Evolutionary conservation across 2,888 invertebrate genomes (phyloP).

Genomic region (Stegophylla sp.): DNA sequence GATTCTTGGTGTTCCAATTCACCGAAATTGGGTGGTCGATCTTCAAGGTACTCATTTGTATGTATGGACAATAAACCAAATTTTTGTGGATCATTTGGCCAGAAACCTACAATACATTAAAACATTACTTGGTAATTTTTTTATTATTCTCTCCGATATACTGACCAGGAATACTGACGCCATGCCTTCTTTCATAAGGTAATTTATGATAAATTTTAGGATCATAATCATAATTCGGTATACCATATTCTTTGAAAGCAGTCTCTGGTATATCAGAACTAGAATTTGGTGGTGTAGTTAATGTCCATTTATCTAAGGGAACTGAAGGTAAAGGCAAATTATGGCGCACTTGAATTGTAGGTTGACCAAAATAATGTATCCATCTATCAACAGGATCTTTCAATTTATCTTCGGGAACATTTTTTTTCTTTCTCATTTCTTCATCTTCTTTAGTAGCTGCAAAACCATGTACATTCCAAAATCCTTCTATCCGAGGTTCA

Average conservation of each 20-base stretch:
- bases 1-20: conserved; percentile 71
- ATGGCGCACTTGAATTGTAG: conserved; percentile 76
- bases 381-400: conserved; percentile 71
- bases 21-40: conserved; percentile 67
- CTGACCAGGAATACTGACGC: conserved; percentile 78
- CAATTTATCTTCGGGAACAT: conserved; percentile 66
- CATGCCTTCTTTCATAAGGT: conserved; percentile 65
- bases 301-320: conserved; percentile 26
- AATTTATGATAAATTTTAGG: conserved; percentile 65
- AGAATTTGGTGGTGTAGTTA: conserved; percentile 6
- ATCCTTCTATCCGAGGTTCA: conserved; percentile 82
- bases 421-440: conserved; percentile 60
- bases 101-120: conserved; percentile 71
- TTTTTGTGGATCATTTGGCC: conserved; percentile 81
- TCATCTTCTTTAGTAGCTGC: conserved; percentile 66
- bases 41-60: conserved; percentile 70
- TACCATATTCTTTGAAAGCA: conserved; percentile 23
- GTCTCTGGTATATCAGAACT: conserved; percentile 22
- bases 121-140: neutral
- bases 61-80: conserved; percentile 82
- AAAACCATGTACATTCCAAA: conserved; percentile 83
- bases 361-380: conserved; percentile 76
- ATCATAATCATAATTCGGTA: conserved; percentile 65
- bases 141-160: neutral
- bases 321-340: conserved; percentile 72